phyloP scores from a whole-genome alignment of 2,888 invertebrate species.

The Tillus elongatus region DNA sequence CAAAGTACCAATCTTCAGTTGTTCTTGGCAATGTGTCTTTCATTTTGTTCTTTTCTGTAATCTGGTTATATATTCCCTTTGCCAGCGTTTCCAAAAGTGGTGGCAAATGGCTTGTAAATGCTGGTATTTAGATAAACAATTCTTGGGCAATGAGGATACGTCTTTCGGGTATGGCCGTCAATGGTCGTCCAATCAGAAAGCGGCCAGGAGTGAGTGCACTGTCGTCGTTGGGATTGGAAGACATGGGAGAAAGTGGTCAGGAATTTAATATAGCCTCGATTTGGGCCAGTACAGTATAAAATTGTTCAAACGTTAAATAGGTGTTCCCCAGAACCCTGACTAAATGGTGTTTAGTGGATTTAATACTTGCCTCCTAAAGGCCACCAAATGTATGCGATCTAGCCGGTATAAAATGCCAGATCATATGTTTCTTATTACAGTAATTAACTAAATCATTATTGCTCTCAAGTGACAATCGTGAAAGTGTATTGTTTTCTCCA shows the following conservation, averaged over 20 bases:
- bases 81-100: too few species aligned
- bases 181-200: constrained; percentile 21
- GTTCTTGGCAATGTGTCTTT: too few species aligned
- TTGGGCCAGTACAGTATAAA: constrained; percentile 24
- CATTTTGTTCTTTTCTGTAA: too few species aligned
- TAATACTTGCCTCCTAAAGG: constrained; percentile 29
- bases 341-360: constrained; percentile 25
- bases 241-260: constrained; percentile 22
- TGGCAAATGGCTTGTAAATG: too few species aligned
- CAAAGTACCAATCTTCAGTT: too few species aligned
- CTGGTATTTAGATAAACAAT: too few species aligned
- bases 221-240: constrained; percentile 20
- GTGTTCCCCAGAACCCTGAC: constrained; percentile 18
- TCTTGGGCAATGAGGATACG: constrained; percentile 14
- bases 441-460: neutral
- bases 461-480: neutral
- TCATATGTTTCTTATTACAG: neutral
- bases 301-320: constrained; percentile 25
- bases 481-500: constrained; percentile 19
- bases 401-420: constrained; percentile 28
- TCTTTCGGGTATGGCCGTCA: constrained; percentile 18
- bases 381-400: constrained; percentile 26
- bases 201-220: constrained; percentile 22
- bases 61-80: too few species aligned
- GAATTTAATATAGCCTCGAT: constrained; percentile 29